Evolutionary conservation across 53 echinoderm and acorn worm species (phyloP), one percentile per base, ranked within the genome.

Genomic region (Echinarachnius parma): DNA sequence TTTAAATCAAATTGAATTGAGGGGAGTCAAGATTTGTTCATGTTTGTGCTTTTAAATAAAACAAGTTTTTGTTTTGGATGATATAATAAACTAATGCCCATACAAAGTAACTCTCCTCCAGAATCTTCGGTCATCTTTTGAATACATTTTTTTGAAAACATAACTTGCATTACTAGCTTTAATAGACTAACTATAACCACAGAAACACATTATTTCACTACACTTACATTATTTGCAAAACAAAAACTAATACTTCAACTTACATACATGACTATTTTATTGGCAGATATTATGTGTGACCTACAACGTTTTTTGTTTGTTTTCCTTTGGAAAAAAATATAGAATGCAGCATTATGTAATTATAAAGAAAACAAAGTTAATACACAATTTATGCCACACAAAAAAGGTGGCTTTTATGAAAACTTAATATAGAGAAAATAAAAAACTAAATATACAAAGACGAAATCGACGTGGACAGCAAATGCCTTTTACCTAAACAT

Each of bases 311-410:
- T n/a, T n/a, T n/a, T n/a, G n/a, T n/a, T n/a, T n/a, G n/a, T 46
- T 29, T 28, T 47, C 28, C 39, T 60, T 57, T 3, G 9, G 5
- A 18, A 65, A 46, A 22, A n/a, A n/a, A n/a, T n/a, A n/a, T n/a
- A 47, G 39, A 46, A 65, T 65, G 65, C 65, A 65, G 65, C 65
- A 65, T 65, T 65, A 45, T 44, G 65, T 65, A 65, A 65, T 46
- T 65, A 28, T 50, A 15, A 16, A 50, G n/a, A 11, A 65, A 29
- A 22, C 44, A 19, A 21, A 62, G 39, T 39, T 37, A 62, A 14
- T 37, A 62, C 21, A 39, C 39, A 39, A 7, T 39, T 39, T 39
- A 7, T 7, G 7, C 13, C 13, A 39, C 39, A 39, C 39, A 9
- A 13, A 13, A 7, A 9, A 9, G 13, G 39, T 39, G 39, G 39